Conservation (phyloP, 2,113 vertebrate genomes). For the Heterochromis multidens region DNA sequence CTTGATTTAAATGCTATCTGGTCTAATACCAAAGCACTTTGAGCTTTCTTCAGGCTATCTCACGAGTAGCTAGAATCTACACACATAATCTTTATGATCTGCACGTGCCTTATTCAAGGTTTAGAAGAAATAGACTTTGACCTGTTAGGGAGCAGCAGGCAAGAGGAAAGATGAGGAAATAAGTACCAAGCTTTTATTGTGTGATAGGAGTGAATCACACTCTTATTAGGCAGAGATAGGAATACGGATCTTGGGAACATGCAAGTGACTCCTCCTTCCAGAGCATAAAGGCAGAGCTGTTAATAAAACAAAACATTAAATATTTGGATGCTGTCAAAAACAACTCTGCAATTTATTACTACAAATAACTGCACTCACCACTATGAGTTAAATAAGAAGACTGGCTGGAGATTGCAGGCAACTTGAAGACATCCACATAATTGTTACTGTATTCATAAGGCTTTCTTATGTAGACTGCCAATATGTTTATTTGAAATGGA, state of each 20-base stretch:
- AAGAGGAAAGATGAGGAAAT: background rate
- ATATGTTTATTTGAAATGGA: background rate
- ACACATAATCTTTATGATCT: conserved; percentile 7
- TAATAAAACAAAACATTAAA: background rate
- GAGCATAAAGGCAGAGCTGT: background rate
- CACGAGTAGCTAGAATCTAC: background rate
- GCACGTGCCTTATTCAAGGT: background rate
- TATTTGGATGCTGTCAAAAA: background rate
- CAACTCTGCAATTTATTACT: background rate
- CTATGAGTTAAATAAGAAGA: background rate
- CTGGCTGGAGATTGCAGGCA: background rate
- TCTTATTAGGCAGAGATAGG: background rate
- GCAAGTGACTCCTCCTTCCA: background rate
- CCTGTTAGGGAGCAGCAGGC: conserved; percentile 2
- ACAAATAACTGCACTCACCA: background rate
- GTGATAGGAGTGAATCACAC: background rate
- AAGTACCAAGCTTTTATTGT: background rate
- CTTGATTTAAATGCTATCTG: background rate
- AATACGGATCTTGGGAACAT: background rate
- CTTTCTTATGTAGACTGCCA: background rate
- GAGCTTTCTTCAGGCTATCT: background rate
- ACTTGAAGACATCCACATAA: background rate
- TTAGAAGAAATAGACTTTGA: conserved; percentile 65
- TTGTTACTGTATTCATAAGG: background rate
- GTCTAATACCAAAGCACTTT: background rate